These are phyloP conservation scores for Mesorhabditis sp. DNA, from an alignment of 2,888 invertebrate species.

Conservation along the genomic window DNA sequence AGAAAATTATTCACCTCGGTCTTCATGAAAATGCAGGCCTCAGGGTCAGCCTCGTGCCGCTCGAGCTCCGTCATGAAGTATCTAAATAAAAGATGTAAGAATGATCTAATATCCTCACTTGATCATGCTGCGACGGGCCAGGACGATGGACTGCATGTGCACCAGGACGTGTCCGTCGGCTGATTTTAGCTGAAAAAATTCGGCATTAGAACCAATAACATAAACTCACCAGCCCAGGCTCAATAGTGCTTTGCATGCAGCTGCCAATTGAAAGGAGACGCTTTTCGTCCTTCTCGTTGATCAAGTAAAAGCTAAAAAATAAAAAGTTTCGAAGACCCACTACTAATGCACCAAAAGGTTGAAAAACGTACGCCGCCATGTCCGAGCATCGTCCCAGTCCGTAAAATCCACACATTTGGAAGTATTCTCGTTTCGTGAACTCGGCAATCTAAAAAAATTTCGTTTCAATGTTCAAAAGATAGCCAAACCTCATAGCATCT, in stretches of 20 bases:
- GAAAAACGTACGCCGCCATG: slow-evolving; percentile 15
- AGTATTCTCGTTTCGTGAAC: slow-evolving; percentile 22
- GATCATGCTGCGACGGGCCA: slow-evolving; percentile 25
- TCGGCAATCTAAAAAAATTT: slow-evolving; percentile 15
- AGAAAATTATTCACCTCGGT: neutral
- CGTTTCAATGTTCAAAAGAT: neutral
- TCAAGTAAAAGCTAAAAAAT: slow-evolving; percentile 24
- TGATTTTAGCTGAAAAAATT: slow-evolving; percentile 9
- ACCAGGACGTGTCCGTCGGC: slow-evolving; percentile 21
- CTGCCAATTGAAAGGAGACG: slow-evolving; percentile 18
- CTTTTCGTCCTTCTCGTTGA: slow-evolving; percentile 29
- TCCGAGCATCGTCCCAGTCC: slow-evolving; percentile 14
- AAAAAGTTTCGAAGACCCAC: neutral
- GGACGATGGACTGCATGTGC: slow-evolving; percentile 27
- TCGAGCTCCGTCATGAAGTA: slow-evolving; percentile 16
- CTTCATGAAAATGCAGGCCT: slow-evolving; percentile 18
- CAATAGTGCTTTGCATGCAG: neutral
- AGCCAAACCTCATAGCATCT: neutral
- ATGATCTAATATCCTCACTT: slow-evolving; percentile 6
- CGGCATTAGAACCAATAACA: neutral
- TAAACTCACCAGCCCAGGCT: neutral
- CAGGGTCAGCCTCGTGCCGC: neutral
- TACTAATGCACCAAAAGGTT: slow-evolving; percentile 1
- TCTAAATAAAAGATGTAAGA: slow-evolving; percentile 9
- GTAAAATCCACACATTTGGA: slow-evolving; percentile 14